Base-by-base conservation (phyloP, 1,140 invertebrate species). In the Drosophila repletoides region DNA sequence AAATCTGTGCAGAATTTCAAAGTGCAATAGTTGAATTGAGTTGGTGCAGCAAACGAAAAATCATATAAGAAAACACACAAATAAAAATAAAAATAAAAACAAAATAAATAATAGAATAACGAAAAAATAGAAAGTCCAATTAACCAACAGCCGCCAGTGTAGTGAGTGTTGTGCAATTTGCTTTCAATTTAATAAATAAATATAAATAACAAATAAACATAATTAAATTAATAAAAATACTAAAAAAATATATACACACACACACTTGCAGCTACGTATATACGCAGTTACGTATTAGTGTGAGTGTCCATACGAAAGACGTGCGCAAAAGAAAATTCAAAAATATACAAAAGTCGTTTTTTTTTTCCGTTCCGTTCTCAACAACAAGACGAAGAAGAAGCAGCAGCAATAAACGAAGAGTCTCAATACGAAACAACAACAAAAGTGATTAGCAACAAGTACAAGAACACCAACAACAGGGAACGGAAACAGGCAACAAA, bases 1-100 rank as follows among this genome's bases (percentile, higher is more conserved):
- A 83, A 83, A 40, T 76, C 73, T 34, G 77, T 76, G 73, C 77
- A 83, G 34, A 76, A 81, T 51, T 81, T 83, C 6, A 76, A 76
- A 73, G 77, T 76, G 69, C 79, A 83, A 83, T 83, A 83, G 22
- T 6, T n/a, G n/a, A 67, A 66, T 28, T 21, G 21, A 17, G 36
- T 29, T 65, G 28, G 56, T 51, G 19, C 53, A 59, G 26, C n/a
- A n/a, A 19, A 61, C 43, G 36, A 59, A n/a, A n/a, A n/a, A n/a
- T n/a, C n/a, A n/a, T n/a, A n/a, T n/a, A n/a, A 53, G 10, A 24
- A 53, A 38, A 60, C 29, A 60, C 21, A 66, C 59, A 55, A 83
- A 84, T 71, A 70, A 76, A 71, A 77, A 69, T 67, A 64, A 69
- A 45, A n/a, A n/a, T n/a, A n/a, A n/a, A 48, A 46, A 29, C 45